Base-by-base conservation (phyloP, 1,140 invertebrate species). In the Anoplophora glabripennis region DNA sequence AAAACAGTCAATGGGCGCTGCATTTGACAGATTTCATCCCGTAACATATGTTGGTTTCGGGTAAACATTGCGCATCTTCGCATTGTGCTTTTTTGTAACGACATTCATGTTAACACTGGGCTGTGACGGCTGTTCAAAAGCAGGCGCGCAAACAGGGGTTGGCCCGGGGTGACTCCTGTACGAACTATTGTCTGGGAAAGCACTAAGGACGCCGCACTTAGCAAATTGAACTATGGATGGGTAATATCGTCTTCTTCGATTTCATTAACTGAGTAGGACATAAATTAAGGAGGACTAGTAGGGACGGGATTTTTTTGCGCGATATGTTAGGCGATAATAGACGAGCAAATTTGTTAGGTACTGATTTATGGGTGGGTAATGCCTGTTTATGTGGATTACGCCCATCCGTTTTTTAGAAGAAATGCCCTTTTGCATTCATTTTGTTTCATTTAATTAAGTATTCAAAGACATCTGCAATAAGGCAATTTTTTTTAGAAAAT, bases 21-120 rank as follows among this genome's bases (percentile, higher is more conserved):
- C 33, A 44, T 46, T 40, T 64, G 61, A 64, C 61, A 56, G 59
- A 18, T 64, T 59, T 60, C 51, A 64, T 64, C 53, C 61, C 28
- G 53, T 56, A 54, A 64, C 57, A 60, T 58, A 64, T 64, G 61
- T 60, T 15, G 52, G 61, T 53, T 47, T 51, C 56, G 40, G 44
- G 54, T 58, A 64, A 64, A 64, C 55, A 59, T 28, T 52, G 54
- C 49, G 58, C 59, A 61, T 61, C 58, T 55, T 64, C 63, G 51
- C 54, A 55, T 64, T 64, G 59, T 64, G 36, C 42, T 65, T 65
- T 61, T 61, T 61, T 62, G 63, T 62, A 57, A 42, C 63, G 60
- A 63, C 60, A 65, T 65, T 59, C 49, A 59, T 57, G 60, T 59
- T 65, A 65, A 65, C 59, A 65, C 59, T 58, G 53, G 52, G 52